Percentiles rank a stretch among this genome's conserved stretches.
phyloP scores from a whole-genome alignment of 30 jellyfish, hydroid and myxozoan genomes.

The Rhopilema esculentum region DNA sequence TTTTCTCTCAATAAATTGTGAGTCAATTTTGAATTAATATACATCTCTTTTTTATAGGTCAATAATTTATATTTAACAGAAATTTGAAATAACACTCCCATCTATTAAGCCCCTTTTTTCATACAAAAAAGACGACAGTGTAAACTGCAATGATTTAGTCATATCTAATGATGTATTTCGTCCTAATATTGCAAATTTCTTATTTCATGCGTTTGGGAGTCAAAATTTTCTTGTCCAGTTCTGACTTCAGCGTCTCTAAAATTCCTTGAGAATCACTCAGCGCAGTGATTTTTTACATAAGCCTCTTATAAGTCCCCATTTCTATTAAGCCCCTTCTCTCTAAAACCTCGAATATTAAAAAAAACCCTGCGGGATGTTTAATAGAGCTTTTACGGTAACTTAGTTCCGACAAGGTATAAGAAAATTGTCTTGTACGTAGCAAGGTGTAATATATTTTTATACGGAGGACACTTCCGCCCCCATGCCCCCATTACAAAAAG shows the following conservation, averaged over 20 bases:
- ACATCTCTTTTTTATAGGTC: no score
- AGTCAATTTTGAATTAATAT: constrained; percentile 10
- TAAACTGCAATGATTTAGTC: not conserved
- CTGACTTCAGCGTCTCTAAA: constrained; percentile 6
- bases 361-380: not conserved
- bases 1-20: constrained; percentile 9
- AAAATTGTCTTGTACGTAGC: not conserved
- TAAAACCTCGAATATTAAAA: not conserved
- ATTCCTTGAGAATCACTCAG: not conserved
- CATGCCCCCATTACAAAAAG: not conserved
- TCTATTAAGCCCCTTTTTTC: constrained; percentile 4
- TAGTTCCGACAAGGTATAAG: not conserved
- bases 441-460: not conserved
- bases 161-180: constrained; percentile 1
- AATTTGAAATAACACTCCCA: constrained; percentile 5
- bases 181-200: constrained; percentile 8
- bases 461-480: not conserved
- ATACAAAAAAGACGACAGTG: constrained; percentile 1
- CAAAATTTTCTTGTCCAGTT: not conserved
- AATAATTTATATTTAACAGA: not conserved
- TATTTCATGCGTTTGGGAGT: not conserved
- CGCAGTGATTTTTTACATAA: constrained; percentile 1
- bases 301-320: not conserved
- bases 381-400: constrained; percentile 9
- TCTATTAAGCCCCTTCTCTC: not conserved